phyloP scores from a whole-genome alignment of 2,113 vertebrate species.

The Natator depressus region DNA sequence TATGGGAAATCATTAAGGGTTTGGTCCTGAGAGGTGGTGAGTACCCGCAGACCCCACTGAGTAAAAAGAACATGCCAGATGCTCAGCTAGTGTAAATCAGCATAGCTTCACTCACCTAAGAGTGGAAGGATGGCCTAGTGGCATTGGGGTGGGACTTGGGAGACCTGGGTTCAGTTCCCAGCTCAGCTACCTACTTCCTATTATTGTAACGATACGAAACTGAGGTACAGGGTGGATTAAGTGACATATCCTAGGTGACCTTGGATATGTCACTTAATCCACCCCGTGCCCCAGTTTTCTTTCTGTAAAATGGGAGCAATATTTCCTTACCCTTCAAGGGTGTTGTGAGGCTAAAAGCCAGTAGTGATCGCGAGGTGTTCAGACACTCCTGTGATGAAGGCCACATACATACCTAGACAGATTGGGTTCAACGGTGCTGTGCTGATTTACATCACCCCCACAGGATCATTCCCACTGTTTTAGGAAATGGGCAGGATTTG shows the following conservation, averaged over 20 bases:
- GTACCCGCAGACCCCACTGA: neutral
- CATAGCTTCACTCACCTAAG: neutral
- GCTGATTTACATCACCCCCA: neutral
- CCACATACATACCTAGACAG: neutral
- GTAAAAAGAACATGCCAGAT: constrained; percentile 32
- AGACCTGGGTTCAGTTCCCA: constrained; percentile 6
- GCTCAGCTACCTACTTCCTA: constrained; percentile 23
- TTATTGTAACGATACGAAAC: too few relatives aligned
- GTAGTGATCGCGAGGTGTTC: neutral
- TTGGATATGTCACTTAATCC: constrained; percentile 11
- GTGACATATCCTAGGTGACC: neutral
- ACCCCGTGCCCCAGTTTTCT: constrained; percentile 34
- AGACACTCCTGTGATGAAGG: neutral
- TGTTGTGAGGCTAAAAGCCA: constrained; percentile 9
- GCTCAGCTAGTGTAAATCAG: neutral
- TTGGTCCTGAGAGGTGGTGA: constrained; percentile 19
- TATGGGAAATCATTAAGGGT: constrained; percentile 19
- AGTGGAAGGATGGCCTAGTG: constrained; percentile 50
- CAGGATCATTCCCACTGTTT: neutral
- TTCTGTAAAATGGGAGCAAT: neutral
- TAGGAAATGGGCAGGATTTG: neutral
- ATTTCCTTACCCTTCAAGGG: neutral
- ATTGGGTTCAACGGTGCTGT: neutral
- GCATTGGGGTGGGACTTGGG: constrained; percentile 19
- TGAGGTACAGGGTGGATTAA: too few relatives aligned